Percentiles rank a stretch among this genome's conserved stretches.
phyloP scores from a whole-genome alignment of 2,888 invertebrate genomes.

The Sinotaia quadrata region DNA sequence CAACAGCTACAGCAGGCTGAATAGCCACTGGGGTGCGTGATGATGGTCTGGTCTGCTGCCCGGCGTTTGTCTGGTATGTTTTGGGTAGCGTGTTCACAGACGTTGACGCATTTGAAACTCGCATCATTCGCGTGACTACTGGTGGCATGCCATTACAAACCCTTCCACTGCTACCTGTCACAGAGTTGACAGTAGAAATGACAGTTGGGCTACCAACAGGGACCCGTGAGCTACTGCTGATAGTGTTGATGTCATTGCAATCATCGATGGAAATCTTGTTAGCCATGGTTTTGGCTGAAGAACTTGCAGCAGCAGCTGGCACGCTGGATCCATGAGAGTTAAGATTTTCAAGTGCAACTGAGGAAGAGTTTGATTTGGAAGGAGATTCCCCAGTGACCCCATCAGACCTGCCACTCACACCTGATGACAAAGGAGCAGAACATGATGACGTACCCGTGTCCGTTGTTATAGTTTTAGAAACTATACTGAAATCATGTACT shows the following conservation, averaged over 20 bases:
- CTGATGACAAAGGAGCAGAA: no score
- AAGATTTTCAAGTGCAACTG: no score
- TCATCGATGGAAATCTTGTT: no score
- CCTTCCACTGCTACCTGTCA: background rate
- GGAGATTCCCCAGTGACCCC: no score
- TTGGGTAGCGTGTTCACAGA: constrained; percentile 23
- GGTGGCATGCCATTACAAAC: constrained; percentile 19
- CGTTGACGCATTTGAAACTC: constrained; percentile 11
- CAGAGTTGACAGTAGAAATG: background rate
- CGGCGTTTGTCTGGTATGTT: background rate
- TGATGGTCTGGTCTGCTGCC: background rate
- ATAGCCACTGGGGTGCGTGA: no score
- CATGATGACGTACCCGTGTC: no score
- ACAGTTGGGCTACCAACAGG: background rate
- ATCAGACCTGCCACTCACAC: no score
- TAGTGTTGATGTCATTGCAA: no score
- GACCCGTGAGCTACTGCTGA: background rate
- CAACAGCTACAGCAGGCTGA: background rate
- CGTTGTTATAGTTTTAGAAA: no score
- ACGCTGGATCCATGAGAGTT: no score
- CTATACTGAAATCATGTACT: no score
- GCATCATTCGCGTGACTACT: constrained; percentile 9
- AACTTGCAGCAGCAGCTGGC: background rate
- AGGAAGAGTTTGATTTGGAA: no score
- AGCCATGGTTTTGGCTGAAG: background rate